phyloP scores from a whole-genome alignment of 2,888 invertebrate species.

The Tromatobia lineatoria region DNA sequence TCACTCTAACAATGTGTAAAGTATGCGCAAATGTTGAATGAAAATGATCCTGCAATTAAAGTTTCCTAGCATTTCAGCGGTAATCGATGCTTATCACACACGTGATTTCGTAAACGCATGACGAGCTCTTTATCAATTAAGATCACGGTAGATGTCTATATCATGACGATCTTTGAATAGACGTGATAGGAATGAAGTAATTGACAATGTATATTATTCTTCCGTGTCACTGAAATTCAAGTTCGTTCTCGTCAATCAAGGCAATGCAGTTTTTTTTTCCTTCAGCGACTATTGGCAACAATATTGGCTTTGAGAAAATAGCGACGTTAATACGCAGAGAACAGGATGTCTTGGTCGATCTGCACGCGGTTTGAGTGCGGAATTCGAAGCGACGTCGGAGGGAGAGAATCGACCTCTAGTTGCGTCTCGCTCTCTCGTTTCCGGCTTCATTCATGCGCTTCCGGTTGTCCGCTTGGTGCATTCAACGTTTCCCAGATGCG shows the following conservation, averaged over 20 bases:
- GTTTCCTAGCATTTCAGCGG: background rate
- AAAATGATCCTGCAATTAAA: too few species aligned
- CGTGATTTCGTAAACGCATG: background rate
- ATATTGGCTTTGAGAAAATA: slow-evolving; percentile 9
- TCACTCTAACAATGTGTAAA: too few species aligned
- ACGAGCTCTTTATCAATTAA: slow-evolving; percentile 14
- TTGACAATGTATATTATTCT: background rate
- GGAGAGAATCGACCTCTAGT: background rate
- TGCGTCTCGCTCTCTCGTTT: slow-evolving; percentile 66
- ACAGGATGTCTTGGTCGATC: slow-evolving; percentile 6
- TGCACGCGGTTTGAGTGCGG: slow-evolving; percentile 32
- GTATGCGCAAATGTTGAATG: too few species aligned
- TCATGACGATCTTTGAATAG: background rate
- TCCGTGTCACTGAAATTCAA: background rate
- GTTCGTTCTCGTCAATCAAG: background rate
- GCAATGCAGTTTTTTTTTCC: background rate
- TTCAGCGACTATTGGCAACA: background rate
- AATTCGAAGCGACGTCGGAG: slow-evolving; percentile 33
- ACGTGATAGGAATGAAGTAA: slow-evolving; percentile 15
- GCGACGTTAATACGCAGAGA: slow-evolving; percentile 20
- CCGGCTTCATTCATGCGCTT: slow-evolving; percentile 80
- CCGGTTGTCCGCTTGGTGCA: slow-evolving; percentile 72
- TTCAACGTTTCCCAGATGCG: slow-evolving; percentile 68
- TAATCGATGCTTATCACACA: slow-evolving; percentile 21
- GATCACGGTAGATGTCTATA: background rate